Conservation (phyloP, 2,113 vertebrate genomes). For the Sinosuthora webbiana region DNA sequence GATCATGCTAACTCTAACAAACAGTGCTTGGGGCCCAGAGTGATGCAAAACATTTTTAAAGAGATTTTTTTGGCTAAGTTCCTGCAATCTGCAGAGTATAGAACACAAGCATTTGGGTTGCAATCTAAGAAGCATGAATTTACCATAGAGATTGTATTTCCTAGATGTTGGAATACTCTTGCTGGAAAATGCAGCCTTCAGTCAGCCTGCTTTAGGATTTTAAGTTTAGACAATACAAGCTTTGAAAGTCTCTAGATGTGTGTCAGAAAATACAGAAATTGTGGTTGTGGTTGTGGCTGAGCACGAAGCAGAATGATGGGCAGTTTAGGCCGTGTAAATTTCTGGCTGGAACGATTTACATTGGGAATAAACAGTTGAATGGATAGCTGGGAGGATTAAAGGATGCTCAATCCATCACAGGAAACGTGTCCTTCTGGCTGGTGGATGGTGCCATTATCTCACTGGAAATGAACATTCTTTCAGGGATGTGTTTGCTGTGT, state of each 20-base stretch:
- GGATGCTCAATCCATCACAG: constrained; percentile 34
- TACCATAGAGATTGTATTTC: not conserved
- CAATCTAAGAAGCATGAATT: not conserved
- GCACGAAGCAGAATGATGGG: not conserved
- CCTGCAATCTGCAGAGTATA: not conserved
- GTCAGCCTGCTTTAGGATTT: not conserved
- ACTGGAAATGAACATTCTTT: not conserved
- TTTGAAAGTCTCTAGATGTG: constrained; percentile 1
- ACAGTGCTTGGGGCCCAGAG: not conserved
- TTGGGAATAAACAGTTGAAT: constrained; percentile 58
- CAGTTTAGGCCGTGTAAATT: constrained; percentile 28
- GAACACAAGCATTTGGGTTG: not conserved
- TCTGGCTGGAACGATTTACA: constrained; percentile 48
- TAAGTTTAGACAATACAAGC: not conserved
- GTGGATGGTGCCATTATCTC: constrained; percentile 39
- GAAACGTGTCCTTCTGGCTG: not conserved
- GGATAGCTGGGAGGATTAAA: constrained; percentile 58
- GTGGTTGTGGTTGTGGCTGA: not conserved
- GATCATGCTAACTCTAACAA: not conserved
- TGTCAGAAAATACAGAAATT: constrained; percentile 1
- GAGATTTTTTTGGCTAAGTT: not conserved
- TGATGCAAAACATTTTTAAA: not conserved
- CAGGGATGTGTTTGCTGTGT: not conserved
- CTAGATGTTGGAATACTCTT: not conserved
- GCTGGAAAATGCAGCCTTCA: not conserved